Percentiles rank a stretch among this genome's conserved stretches.
Conservation (phyloP, 2,888 invertebrate genomes). For the Pelosia muscerda region DNA sequence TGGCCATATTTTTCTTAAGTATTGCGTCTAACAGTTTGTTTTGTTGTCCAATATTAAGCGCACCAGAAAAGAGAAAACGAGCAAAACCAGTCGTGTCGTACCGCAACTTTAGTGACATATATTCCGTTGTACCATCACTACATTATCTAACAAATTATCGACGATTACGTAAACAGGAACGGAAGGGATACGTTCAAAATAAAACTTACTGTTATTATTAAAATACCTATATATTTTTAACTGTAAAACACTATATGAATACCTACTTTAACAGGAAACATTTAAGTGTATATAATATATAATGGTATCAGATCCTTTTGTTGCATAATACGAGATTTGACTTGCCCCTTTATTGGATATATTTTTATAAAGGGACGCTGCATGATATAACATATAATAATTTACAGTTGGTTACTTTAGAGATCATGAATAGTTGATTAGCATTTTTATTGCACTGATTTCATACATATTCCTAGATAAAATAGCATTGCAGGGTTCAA, state of each 20-base stretch:
- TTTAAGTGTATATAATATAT: slow-evolving; percentile 24
- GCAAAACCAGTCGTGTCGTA: no score
- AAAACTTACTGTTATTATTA: slow-evolving; percentile 34
- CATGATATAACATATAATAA: slow-evolving; percentile 44
- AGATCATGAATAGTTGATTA: slow-evolving; percentile 56
- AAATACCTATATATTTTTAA: slow-evolving; percentile 26
- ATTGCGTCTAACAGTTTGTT: no score
- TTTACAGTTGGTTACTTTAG: slow-evolving; percentile 49
- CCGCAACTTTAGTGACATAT: no score
- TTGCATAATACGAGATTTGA: slow-evolving; percentile 38
- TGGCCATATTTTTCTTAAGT: no score
- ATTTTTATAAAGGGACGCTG: slow-evolving; percentile 34
- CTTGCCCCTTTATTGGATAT: slow-evolving; percentile 33
- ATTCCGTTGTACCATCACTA: no score
- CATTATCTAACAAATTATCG: background rate
- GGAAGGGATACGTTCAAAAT: slow-evolving; percentile 22
- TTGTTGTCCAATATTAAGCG: no score
- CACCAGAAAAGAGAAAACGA: no score
- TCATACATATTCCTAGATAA: slow-evolving; percentile 56
- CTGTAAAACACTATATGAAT: slow-evolving; percentile 39
- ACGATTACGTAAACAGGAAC: slow-evolving; percentile 5
- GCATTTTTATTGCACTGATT: slow-evolving; percentile 44
- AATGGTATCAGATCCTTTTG: slow-evolving; percentile 43
- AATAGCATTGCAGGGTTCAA: slow-evolving; percentile 35
- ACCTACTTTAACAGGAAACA: slow-evolving; percentile 47